Percentiles rank a stretch among this genome's conserved stretches.
Evolutionary conservation across 2,888 invertebrate species (phyloP).

Genomic region (Electrophaes corylata): DNA sequence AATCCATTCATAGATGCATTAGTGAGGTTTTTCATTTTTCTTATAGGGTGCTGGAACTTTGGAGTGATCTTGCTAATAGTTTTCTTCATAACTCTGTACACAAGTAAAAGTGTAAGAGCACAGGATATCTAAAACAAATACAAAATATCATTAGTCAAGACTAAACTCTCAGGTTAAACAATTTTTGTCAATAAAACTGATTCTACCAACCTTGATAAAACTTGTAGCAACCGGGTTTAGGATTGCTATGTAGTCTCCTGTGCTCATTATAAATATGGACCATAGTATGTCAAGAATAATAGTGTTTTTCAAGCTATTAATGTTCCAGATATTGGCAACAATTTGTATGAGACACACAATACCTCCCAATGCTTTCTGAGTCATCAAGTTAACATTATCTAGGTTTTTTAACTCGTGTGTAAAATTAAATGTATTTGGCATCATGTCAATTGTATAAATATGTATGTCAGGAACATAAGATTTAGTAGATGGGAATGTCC

Average conservation of each 20-base stretch:
- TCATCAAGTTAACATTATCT: slow-evolving; percentile 57
- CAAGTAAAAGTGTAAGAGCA: slow-evolving; percentile 58
- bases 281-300: slow-evolving; percentile 70
- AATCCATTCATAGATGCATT: slow-evolving; percentile 53
- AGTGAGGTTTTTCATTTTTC: slow-evolving; percentile 59
- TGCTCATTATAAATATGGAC: slow-evolving; percentile 65
- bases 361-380: slow-evolving; percentile 67
- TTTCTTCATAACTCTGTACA: slow-evolving; percentile 62
- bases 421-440: slow-evolving; percentile 56
- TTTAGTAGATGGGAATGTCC: slow-evolving; percentile 74
- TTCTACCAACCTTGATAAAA: slow-evolving; percentile 66
- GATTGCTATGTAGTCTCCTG: slow-evolving; percentile 53
- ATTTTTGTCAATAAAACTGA: neutral
- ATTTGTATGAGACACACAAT: slow-evolving; percentile 73
- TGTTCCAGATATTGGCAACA: slow-evolving; percentile 68
- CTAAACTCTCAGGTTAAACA: neutral
- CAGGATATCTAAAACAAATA: slow-evolving; percentile 66
- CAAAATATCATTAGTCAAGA: neutral
- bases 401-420: slow-evolving; percentile 43
- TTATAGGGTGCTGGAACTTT: slow-evolving; percentile 52
- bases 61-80: slow-evolving; percentile 38
- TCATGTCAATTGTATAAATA: slow-evolving; percentile 50
- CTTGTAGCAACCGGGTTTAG: slow-evolving; percentile 58
- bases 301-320: slow-evolving; percentile 64
- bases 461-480: slow-evolving; percentile 60